These are phyloP conservation scores for Mus spicilegus DNA, from an alignment of 2,113 vertebrate species.

Conservation along the genomic window DNA sequence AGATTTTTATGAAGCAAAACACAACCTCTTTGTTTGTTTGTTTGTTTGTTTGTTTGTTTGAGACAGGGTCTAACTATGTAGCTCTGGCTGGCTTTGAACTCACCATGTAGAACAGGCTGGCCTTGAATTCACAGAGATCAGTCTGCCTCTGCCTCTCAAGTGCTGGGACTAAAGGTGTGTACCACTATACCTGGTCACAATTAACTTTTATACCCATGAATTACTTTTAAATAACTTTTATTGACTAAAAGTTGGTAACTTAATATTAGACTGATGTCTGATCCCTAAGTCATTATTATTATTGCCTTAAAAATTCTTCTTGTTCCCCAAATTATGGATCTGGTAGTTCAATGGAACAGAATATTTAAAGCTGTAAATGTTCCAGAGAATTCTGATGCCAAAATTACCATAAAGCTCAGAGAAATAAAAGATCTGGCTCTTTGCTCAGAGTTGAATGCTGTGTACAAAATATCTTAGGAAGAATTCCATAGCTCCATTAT, in stretches of 20 bases:
- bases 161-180: background rate
- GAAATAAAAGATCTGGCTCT: background rate
- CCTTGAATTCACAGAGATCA: background rate
- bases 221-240: conserved; percentile 24
- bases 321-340: background rate
- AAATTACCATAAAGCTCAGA: background rate
- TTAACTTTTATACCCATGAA: background rate
- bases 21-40: background rate
- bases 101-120: background rate
- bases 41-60: background rate
- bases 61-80: background rate
- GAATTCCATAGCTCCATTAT: background rate
- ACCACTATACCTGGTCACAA: background rate
- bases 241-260: background rate
- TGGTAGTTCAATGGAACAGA: conserved; percentile 1
- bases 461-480: background rate
- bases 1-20: background rate
- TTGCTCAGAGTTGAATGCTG: background rate
- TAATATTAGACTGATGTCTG: background rate
- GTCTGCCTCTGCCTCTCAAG: background rate
- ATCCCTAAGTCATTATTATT: background rate
- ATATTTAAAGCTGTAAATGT: conserved; percentile 23
- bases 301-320: background rate
- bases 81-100: background rate
- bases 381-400: background rate